Conservation (phyloP, 2,888 invertebrate species). For the Thymelicus lineola region DNA sequence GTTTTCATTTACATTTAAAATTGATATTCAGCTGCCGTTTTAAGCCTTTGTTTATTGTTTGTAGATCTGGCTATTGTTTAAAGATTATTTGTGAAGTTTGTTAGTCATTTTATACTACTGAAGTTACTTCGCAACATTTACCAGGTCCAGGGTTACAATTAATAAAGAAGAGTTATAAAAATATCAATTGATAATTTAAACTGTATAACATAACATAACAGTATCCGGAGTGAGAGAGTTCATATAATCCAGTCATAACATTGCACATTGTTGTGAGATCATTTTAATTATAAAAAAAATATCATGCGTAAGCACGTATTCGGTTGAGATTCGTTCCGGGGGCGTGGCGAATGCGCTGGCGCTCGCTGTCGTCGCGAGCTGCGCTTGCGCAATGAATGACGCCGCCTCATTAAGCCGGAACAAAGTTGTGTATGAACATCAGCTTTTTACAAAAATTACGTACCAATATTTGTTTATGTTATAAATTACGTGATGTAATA, state of each 20-base stretch:
- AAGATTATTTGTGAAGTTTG: conserved; percentile 16
- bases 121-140: neutral
- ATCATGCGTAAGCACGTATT: conserved; percentile 67
- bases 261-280: conserved; percentile 11
- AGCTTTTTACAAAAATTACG: conserved; percentile 1
- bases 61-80: conserved; percentile 35
- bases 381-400: conserved; percentile 68
- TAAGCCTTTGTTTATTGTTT: conserved; percentile 41
- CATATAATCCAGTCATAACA: conserved; percentile 22
- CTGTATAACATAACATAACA: conserved; percentile 11
- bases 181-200: neutral
- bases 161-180: neutral
- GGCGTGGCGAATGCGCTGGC: conserved; percentile 73
- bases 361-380: conserved; percentile 60
- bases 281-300: conserved; percentile 51
- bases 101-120: neutral
- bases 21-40: conserved; percentile 61
- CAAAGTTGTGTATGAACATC: conserved; percentile 62
- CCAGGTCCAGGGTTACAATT: neutral
- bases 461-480: conserved; percentile 1
- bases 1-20: conserved; percentile 77
- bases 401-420: conserved; percentile 77
- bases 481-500: conserved; percentile 10
- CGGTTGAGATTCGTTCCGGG: conserved; percentile 74
- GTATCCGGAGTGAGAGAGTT: conserved; percentile 3